phyloP scores from a whole-genome alignment of 2,888 invertebrate genomes.

The Phoronis australis region DNA sequence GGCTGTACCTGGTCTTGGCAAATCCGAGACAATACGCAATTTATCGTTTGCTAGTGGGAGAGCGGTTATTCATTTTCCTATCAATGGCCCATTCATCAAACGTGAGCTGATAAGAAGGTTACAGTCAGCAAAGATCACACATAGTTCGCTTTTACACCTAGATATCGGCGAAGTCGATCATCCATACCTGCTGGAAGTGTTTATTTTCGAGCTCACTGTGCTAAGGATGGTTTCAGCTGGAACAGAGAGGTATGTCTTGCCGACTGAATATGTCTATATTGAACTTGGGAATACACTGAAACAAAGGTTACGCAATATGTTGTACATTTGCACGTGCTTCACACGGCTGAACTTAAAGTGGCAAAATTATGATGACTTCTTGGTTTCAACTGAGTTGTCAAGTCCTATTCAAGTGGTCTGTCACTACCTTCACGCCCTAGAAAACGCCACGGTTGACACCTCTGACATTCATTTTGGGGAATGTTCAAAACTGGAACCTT shows the following conservation, averaged over 20 bases:
- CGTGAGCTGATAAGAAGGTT: constrained; percentile 13
- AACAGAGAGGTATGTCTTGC: constrained; percentile 10
- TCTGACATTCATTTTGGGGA: constrained; percentile 16
- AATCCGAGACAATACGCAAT: background rate
- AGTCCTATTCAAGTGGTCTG: constrained; percentile 28
- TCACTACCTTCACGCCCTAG: constrained; percentile 15
- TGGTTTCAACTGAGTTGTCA: constrained; percentile 16
- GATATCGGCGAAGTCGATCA: constrained; percentile 20
- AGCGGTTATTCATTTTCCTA: constrained; percentile 16
- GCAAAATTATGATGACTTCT: constrained; percentile 15
- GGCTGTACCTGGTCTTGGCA: background rate
- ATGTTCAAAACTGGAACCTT: constrained; percentile 3
- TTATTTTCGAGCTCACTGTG: constrained; percentile 25
- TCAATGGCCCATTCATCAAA: constrained; percentile 20
- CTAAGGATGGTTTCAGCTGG: constrained; percentile 16
- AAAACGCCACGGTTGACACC: constrained; percentile 13
- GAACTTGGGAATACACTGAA: constrained; percentile 25
- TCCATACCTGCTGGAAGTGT: constrained; percentile 17
- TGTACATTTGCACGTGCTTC: constrained; percentile 20
- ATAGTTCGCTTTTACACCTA: constrained; percentile 18
- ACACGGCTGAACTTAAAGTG: constrained; percentile 14
- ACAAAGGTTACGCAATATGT: constrained; percentile 17
- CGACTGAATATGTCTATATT: constrained; percentile 15
- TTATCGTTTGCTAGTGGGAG: background rate
- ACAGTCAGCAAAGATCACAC: constrained; percentile 6